Evolutionary conservation across 2,888 invertebrate genomes (phyloP).

Genomic region (Aphidius colemani): DNA sequence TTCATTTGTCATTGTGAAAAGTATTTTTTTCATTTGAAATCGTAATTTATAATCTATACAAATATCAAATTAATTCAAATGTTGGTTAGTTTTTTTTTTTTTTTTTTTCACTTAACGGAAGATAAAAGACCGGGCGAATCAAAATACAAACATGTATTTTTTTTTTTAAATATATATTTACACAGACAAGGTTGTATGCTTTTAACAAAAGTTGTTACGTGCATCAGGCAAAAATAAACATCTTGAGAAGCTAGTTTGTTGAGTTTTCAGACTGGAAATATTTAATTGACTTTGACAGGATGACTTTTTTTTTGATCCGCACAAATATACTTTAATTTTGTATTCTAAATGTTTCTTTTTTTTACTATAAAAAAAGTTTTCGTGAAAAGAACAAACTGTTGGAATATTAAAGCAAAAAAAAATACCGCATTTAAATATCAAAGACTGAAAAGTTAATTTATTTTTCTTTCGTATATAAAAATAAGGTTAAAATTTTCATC

Average conservation of each 20-base stretch:
- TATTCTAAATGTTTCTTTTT: background rate
- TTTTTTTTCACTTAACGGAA: too few relatives aligned
- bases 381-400: background rate
- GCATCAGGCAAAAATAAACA: constrained; percentile 13
- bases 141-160: too few relatives aligned
- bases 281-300: constrained; percentile 18
- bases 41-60: too few relatives aligned
- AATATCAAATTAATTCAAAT: too few relatives aligned
- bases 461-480: too few relatives aligned
- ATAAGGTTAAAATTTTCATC: too few relatives aligned
- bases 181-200: background rate
- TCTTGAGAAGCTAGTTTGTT: constrained; percentile 11
- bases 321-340: background rate
- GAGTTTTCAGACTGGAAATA: constrained; percentile 23
- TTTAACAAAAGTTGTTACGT: constrained; percentile 13
- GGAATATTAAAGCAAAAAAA: background rate
- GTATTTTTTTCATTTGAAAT: too few relatives aligned
- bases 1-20: too few relatives aligned
- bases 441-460: background rate
- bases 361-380: background rate
- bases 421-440: background rate
- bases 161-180: too few relatives aligned
- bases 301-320: background rate
- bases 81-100: too few relatives aligned
- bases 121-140: too few relatives aligned